Conservation (phyloP, 2,797 vertebrate species). For the Aeoliscus strigatus region DNA sequence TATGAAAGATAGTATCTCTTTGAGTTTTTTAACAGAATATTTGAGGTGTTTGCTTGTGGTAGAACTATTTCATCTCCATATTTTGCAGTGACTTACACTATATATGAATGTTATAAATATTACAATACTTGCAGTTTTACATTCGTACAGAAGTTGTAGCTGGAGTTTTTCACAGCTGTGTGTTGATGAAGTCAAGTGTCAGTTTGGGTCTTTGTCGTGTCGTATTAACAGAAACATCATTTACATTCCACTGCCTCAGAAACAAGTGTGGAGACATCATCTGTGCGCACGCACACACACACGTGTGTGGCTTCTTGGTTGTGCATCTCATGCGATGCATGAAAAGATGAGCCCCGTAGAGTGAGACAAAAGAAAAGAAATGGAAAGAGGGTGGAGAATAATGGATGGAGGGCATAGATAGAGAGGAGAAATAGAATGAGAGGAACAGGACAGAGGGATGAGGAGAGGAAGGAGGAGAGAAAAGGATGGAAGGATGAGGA, state of each 20-base stretch:
- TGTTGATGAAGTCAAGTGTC: neutral
- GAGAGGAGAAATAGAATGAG: too few species aligned
- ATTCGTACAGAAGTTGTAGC: too few species aligned
- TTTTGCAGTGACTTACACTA: too few species aligned
- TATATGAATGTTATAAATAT: too few species aligned
- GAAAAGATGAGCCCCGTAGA: conserved; percentile 60
- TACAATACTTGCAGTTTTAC: too few species aligned
- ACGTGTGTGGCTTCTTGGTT: conserved; percentile 26
- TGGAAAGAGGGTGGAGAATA: neutral
- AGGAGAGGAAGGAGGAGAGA: too few species aligned
- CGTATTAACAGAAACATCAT: conserved; percentile 21
- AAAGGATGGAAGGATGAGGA: too few species aligned
- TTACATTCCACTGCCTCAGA: conserved; percentile 33
- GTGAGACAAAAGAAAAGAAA: conserved; percentile 40
- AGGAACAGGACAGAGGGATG: too few species aligned
- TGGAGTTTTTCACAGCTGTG: neutral
- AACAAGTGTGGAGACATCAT: conserved; percentile 22
- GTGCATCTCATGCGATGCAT: conserved; percentile 65
- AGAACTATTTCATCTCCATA: too few species aligned
- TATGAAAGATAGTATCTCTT: too few species aligned
- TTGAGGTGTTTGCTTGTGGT: too few species aligned
- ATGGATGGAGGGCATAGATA: neutral
- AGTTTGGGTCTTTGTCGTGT: conserved; percentile 22
- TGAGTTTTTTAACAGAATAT: too few species aligned
- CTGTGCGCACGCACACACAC: conserved; percentile 10